These are phyloP conservation scores for Brienomyrus longianalis DNA, from an alignment of 2,113 vertebrate species.

Conservation along the genomic window DNA sequence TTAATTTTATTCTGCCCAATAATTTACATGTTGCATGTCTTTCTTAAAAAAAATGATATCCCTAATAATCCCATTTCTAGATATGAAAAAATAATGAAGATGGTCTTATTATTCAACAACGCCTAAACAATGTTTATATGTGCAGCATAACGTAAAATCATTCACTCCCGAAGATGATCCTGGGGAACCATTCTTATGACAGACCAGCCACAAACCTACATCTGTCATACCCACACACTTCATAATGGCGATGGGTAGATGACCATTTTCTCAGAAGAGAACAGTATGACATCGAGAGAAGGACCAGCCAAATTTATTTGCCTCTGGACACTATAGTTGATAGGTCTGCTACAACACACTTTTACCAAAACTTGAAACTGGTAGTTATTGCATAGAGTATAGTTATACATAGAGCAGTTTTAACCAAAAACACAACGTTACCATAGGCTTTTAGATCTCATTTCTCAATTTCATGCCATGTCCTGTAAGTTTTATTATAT, in stretches of 20 bases:
- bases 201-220: neutral
- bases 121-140: neutral
- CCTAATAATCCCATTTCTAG: neutral
- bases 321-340: neutral
- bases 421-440: neutral
- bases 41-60: neutral
- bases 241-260: neutral
- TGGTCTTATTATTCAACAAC: neutral
- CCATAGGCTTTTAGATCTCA: neutral
- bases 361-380: neutral
- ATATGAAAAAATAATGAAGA: neutral
- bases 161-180: neutral
- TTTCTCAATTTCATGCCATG: neutral
- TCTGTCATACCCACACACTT: neutral
- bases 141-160: neutral
- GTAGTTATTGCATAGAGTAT: neutral
- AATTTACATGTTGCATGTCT: neutral
- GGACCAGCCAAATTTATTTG: neutral
- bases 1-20: neutral
- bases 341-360: neutral
- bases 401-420: neutral
- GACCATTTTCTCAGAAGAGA: neutral
- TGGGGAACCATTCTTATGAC: neutral
- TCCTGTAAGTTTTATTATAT: neutral
- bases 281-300: neutral